Evolutionary conservation across 2,113 vertebrate species (phyloP).

Genomic region (Catharus fuscescens): DNA sequence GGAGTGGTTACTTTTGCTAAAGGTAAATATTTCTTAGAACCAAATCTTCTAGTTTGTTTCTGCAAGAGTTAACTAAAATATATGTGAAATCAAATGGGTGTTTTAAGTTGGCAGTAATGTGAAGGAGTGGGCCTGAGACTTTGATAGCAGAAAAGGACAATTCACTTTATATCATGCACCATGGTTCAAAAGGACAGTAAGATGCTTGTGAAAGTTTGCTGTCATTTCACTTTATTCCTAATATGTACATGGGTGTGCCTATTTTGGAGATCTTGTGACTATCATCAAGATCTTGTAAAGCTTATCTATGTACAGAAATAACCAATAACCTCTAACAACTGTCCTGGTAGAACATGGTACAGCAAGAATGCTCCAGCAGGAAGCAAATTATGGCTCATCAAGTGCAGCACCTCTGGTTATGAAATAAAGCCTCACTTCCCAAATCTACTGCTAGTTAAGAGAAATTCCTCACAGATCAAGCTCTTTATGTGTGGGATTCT

Average conservation of each 20-base stretch:
- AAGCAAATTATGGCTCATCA: not conserved
- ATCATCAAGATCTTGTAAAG: not conserved
- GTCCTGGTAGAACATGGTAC: not conserved
- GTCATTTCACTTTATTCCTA: not conserved
- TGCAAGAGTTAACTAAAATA: not conserved
- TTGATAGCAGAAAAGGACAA: not conserved
- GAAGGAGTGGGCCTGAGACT: not conserved
- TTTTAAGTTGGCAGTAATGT: not conserved
- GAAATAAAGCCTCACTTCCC: not conserved
- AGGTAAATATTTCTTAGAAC: not conserved
- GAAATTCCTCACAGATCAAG: not conserved
- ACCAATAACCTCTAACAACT: not conserved
- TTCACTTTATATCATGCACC: not conserved
- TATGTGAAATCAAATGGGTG: not conserved
- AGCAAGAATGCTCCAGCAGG: not conserved
- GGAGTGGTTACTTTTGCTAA: not conserved
- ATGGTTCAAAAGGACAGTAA: not conserved
- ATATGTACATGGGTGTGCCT: not conserved
- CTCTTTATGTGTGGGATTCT: accelerated
- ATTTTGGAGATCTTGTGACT: not conserved
- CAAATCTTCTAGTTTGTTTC: not conserved
- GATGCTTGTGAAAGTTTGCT: not conserved
- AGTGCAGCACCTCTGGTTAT: not conserved
- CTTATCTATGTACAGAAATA: not conserved
- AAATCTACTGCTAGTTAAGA: not conserved